These are phyloP conservation scores for Chrysolina americana DNA, from an alignment of 2,888 invertebrate species.

Conservation along the genomic window DNA sequence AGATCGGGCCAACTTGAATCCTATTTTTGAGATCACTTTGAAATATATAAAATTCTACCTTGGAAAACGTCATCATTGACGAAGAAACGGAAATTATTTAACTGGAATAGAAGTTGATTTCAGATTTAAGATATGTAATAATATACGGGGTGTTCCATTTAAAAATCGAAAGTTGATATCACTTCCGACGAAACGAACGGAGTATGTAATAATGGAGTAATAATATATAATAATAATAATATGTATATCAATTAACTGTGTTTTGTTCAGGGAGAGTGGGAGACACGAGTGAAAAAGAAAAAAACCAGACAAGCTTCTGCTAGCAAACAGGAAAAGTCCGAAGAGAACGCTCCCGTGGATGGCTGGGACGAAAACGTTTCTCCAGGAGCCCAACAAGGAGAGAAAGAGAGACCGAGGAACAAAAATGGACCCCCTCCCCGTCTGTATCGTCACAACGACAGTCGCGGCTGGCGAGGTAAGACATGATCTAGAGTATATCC, in stretches of 20 bases:
- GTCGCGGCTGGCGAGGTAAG: slow-evolving; percentile 61
- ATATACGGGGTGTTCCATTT: too few relatives aligned
- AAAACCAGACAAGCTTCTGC: slow-evolving; percentile 81
- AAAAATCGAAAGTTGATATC: too few relatives aligned
- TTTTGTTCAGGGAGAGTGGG: slow-evolving; percentile 84
- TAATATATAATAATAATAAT: not conserved
- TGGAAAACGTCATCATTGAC: too few relatives aligned
- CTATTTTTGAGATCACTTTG: too few relatives aligned
- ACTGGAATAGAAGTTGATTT: too few relatives aligned
- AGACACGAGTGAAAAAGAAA: slow-evolving; percentile 84
- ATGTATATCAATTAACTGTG: not conserved
- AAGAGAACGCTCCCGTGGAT: slow-evolving; percentile 53
- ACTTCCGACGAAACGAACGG: too few relatives aligned
- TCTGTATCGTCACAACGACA: slow-evolving; percentile 45
- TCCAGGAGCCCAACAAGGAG: slow-evolving; percentile 30
- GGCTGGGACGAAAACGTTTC: slow-evolving; percentile 61
- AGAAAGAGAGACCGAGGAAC: slow-evolving; percentile 57
- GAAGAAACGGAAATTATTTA: too few relatives aligned
- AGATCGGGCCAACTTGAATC: too few relatives aligned
- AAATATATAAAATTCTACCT: too few relatives aligned
- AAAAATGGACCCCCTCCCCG: slow-evolving; percentile 19
- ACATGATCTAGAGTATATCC: too few relatives aligned
- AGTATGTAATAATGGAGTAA: too few relatives aligned
- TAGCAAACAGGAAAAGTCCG: slow-evolving; percentile 64
- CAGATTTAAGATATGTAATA: too few relatives aligned